Percentiles rank a stretch among this genome's conserved stretches.
Evolutionary conservation across 2,888 invertebrate genomes (phyloP).

Genomic region (Dynastes tityus): DNA sequence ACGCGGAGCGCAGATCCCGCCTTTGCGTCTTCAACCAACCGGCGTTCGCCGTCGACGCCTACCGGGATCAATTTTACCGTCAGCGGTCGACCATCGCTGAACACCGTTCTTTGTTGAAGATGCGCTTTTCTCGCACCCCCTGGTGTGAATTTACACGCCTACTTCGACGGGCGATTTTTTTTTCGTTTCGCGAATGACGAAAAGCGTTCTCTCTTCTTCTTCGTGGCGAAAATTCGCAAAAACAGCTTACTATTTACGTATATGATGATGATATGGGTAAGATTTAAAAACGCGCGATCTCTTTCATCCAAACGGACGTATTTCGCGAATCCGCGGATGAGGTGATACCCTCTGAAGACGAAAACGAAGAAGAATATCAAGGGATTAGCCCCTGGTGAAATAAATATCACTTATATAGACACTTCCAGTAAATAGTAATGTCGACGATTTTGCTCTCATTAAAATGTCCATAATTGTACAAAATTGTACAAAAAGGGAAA

Average conservation of each 20-base stretch:
- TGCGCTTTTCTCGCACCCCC: constrained; percentile 57
- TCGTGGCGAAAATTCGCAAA: constrained; percentile 31
- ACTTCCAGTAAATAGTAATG: no score
- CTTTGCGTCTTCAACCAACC: constrained; percentile 58
- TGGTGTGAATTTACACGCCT: constrained; percentile 55
- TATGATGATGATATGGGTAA: no score
- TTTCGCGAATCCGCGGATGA: no score
- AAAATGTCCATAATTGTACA: neutral
- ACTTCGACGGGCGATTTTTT: constrained; percentile 26
- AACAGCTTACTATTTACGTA: neutral
- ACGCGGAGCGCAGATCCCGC: constrained; percentile 56
- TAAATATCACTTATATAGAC: no score
- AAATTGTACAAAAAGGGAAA: neutral
- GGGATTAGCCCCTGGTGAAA: no score
- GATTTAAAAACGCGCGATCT: no score
- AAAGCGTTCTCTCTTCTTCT: constrained; percentile 10
- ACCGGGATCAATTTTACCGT: constrained; percentile 54
- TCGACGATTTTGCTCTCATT: neutral
- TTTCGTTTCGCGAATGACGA: constrained; percentile 27
- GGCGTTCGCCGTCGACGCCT: constrained; percentile 54
- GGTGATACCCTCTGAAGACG: no score
- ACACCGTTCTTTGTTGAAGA: constrained; percentile 57
- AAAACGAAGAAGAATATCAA: no score
- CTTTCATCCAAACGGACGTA: no score
- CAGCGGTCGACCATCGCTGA: constrained; percentile 44